Evolutionary conservation across 2,113 vertebrate genomes (phyloP).

Genomic region (Elaphurus davidianus): DNA sequence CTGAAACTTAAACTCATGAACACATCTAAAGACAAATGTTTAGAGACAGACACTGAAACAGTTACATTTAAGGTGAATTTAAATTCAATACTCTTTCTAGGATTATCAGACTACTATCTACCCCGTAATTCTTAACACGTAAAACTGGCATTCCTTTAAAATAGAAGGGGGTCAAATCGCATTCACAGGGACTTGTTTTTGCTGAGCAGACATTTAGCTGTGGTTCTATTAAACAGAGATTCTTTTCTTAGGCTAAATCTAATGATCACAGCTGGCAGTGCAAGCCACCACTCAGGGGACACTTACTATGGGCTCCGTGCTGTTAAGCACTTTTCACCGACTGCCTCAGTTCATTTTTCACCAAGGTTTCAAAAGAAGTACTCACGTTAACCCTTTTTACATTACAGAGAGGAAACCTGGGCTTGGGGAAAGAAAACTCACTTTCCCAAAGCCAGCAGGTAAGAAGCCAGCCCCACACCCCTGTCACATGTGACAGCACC

Average conservation of each 20-base stretch:
- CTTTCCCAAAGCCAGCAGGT: not conserved
- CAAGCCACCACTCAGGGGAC: not conserved
- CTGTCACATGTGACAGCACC: not conserved
- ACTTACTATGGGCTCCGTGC: not conserved
- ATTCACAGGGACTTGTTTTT: not conserved
- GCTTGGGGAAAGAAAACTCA: not conserved
- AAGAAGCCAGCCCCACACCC: not conserved
- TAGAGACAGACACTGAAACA: not conserved
- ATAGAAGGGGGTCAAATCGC: not conserved
- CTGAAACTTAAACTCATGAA: not conserved
- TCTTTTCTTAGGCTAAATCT: not conserved
- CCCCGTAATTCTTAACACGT: not conserved
- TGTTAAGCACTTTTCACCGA: not conserved
- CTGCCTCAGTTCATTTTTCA: not conserved
- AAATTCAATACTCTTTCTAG: not conserved
- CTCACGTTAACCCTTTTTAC: not conserved
- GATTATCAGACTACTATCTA: not conserved
- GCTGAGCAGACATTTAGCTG: not conserved
- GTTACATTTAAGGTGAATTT: slow-evolving; percentile 7
- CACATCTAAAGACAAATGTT: not conserved
- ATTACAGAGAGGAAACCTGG: not conserved
- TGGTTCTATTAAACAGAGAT: slow-evolving; percentile 1
- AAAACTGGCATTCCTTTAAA: not conserved
- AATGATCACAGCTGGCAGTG: not conserved
- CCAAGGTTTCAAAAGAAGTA: not conserved